Evolutionary conservation across 92 coral and sea anemone species (phyloP).

Genomic region (Virgularia gustaviana): DNA sequence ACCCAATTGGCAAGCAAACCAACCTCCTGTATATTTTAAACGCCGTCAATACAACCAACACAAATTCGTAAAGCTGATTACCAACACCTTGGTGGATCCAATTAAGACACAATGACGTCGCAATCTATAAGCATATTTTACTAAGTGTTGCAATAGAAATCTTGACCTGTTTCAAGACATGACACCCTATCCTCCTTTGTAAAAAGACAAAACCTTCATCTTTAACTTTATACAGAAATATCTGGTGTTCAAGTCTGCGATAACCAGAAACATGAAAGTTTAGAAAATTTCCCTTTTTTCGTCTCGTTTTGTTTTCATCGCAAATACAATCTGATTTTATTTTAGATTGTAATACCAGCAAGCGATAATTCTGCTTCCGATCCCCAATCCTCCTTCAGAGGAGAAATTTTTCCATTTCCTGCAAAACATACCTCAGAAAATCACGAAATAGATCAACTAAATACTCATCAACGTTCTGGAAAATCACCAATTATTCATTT

Average conservation of each 20-base stretch:
- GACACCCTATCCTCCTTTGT: no score
- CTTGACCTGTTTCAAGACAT: neutral
- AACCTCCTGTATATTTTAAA: neutral
- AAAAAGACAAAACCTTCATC: no score
- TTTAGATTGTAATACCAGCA: neutral
- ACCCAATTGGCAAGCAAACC: neutral
- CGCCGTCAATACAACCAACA: neutral
- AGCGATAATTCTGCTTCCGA: neutral
- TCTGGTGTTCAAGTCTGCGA: no score
- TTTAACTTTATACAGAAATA: no score
- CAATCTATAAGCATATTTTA: neutral
- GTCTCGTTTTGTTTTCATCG: no score
- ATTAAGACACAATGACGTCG: conserved; percentile 20
- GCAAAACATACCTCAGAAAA: neutral
- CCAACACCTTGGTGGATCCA: neutral
- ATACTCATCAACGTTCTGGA: no score
- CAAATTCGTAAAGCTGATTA: conserved; percentile 16
- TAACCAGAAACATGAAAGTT: no score
- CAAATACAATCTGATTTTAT: neutral
- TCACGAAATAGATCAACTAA: neutral
- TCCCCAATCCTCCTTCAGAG: neutral
- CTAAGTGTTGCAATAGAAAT: neutral
- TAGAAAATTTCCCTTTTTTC: no score
- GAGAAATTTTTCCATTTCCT: neutral
- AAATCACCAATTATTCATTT: no score